phyloP scores from a whole-genome alignment of 2,888 invertebrate species.

The Synergus japonicus region DNA sequence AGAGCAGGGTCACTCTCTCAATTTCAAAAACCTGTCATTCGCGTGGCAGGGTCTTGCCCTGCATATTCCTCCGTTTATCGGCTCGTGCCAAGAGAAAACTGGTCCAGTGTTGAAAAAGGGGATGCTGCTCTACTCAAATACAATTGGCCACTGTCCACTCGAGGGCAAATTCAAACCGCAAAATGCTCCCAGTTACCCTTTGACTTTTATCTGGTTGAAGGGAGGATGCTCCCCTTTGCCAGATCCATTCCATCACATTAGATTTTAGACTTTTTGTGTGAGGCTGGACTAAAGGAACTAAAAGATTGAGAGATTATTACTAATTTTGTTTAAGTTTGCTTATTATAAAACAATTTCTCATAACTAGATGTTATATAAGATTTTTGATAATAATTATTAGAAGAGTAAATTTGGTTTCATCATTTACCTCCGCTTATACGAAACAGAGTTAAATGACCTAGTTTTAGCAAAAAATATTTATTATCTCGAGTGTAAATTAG shows the following conservation, averaged over 20 bases:
- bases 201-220: slow-evolving; percentile 49
- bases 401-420: too few species aligned
- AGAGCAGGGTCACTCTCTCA: slow-evolving; percentile 51
- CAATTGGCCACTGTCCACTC: slow-evolving; percentile 70
- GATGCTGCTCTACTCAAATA: slow-evolving; percentile 67
- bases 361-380: neutral
- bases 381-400: too few species aligned
- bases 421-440: too few species aligned
- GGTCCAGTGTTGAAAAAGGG: slow-evolving; percentile 67
- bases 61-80: slow-evolving; percentile 51
- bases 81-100: slow-evolving; percentile 63
- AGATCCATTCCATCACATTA: slow-evolving; percentile 32
- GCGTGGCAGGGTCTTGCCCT: slow-evolving; percentile 70
- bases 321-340: neutral
- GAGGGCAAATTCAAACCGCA: slow-evolving; percentile 64
- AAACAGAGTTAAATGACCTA: too few species aligned
- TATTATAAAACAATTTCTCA: neutral
- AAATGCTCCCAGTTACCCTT: slow-evolving; percentile 63
- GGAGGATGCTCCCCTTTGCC: slow-evolving; percentile 51
- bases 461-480: too few species aligned
- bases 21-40: slow-evolving; percentile 70
- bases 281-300: neutral
- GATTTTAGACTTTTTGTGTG: neutral
- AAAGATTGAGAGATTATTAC: neutral
- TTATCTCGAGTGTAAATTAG: too few species aligned